Evolutionary conservation across 2,113 vertebrate species (phyloP).

Genomic region (Sinocyclocheilus rhinocerous): DNA sequence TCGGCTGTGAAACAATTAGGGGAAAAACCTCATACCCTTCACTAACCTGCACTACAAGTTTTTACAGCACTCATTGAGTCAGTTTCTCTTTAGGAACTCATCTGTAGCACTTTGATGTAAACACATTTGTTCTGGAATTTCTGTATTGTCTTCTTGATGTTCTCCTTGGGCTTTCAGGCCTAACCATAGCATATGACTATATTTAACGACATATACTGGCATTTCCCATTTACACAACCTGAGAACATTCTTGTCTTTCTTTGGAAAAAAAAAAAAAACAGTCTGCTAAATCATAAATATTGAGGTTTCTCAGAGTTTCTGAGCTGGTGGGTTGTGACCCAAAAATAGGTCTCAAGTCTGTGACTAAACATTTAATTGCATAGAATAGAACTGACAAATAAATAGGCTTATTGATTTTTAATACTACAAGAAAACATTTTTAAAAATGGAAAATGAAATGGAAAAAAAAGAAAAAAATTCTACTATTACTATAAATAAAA

Average conservation of each 20-base stretch:
- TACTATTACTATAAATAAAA: no score
- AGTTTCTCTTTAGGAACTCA: not conserved
- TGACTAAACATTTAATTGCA: no score
- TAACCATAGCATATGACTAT: constrained; percentile 1
- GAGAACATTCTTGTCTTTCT: not conserved
- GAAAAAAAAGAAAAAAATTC: no score
- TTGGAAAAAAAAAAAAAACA: not conserved
- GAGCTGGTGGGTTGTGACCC: not conserved
- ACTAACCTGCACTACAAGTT: constrained; percentile 3
- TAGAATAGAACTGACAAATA: not conserved
- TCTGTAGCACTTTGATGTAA: constrained; percentile 5
- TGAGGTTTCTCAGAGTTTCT: not conserved
- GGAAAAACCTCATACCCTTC: not conserved
- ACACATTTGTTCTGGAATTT: constrained; percentile 13
- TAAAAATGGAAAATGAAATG: no score
- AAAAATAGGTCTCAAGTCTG: not conserved
- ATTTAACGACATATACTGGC: not conserved
- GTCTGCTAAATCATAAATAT: not conserved
- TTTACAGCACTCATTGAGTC: not conserved
- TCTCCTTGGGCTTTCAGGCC: not conserved
- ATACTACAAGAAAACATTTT: no score
- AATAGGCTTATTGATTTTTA: no score
- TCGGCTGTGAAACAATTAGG: not conserved
- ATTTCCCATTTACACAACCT: not conserved
- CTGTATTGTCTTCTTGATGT: not conserved